phyloP scores from a whole-genome alignment of 2,797 vertebrate species.

The Crocodylus rhombifer region DNA sequence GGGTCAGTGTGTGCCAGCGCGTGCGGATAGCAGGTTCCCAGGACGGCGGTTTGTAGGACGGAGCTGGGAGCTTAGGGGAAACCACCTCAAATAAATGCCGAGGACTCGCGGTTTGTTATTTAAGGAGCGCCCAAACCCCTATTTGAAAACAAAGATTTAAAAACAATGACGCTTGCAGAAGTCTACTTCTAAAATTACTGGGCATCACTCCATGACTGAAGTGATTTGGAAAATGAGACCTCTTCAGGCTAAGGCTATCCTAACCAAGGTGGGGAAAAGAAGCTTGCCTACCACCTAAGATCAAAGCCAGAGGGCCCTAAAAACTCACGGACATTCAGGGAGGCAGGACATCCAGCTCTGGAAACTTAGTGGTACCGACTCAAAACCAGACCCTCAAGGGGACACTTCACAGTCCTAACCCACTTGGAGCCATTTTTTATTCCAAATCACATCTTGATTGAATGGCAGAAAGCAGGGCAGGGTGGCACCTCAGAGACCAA shows the following conservation, averaged over 20 bases:
- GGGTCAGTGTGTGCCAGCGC: too few species aligned
- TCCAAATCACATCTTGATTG: neutral
- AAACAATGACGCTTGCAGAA: slow-evolving; percentile 23
- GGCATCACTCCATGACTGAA: accelerated
- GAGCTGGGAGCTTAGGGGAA: too few species aligned
- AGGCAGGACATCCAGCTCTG: neutral
- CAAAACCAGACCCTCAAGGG: neutral
- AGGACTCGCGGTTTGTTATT: too few species aligned
- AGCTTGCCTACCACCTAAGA: neutral
- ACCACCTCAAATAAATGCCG: too few species aligned
- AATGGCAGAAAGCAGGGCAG: too few species aligned
- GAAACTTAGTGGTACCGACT: neutral
- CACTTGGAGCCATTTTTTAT: slow-evolving; percentile 6
- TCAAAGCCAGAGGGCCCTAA: neutral
- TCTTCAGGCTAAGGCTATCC: neutral
- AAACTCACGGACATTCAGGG: neutral
- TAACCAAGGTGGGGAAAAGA: neutral
- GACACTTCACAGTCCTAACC: neutral
- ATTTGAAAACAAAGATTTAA: neutral
- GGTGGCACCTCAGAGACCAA: too few species aligned
- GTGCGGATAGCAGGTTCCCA: too few species aligned
- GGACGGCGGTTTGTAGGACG: too few species aligned
- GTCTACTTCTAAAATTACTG: slow-evolving; percentile 24
- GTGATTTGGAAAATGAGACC: neutral
- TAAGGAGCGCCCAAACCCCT: neutral